Base-by-base conservation (phyloP, 2,888 invertebrate species). In the Ditula angustiorana region DNA sequence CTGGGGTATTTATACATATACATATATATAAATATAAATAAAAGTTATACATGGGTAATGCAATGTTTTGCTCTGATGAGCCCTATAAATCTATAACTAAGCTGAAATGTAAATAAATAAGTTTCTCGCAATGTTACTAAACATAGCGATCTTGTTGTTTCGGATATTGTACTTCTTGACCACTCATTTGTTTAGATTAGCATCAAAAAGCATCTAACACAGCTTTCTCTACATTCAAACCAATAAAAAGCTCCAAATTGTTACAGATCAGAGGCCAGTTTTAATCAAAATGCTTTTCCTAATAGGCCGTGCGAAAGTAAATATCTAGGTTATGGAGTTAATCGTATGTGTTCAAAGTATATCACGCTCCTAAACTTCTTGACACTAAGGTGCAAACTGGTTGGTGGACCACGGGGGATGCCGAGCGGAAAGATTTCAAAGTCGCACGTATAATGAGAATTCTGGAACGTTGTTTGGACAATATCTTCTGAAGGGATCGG, bases 141-240 rank as follows among this genome's bases (percentile, higher is more conserved):
- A n/a, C n/a, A 33, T n/a, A n/a, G 11, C 11, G 11, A n/a, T 33
- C n/a, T 33, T 33, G 11, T 11, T 11, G 4, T 33, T 35, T 35
- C 4, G 13, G n/a, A n/a, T n/a, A n/a, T n/a, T 35, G 13, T 5
- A 13, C 13, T 8, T 2, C 5, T 19, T 8, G n/a, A n/a, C 10
- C 19, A 1, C 2, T 41, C 41, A 5, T 41, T 19, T 10, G 41
- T 41, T 19, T 19, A 1, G 41, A 41, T 41, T 41, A 41, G 19
- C 41, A 19, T 41, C 8, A 2, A 23, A 47, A 7, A 47, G 21
- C 11, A 10, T 19, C 8, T 35, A 2, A 28, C 5, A 28, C 13
- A 37, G 13, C 62, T 57, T 50, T 63, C 57, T 57, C 30, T 63
- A 57, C n/a, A n/a, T 57, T 63, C 50, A 63, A 57, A 62, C 57